Base-by-base conservation (phyloP, 2,797 vertebrate genomes). In the Rhyacichthys aspro region DNA sequence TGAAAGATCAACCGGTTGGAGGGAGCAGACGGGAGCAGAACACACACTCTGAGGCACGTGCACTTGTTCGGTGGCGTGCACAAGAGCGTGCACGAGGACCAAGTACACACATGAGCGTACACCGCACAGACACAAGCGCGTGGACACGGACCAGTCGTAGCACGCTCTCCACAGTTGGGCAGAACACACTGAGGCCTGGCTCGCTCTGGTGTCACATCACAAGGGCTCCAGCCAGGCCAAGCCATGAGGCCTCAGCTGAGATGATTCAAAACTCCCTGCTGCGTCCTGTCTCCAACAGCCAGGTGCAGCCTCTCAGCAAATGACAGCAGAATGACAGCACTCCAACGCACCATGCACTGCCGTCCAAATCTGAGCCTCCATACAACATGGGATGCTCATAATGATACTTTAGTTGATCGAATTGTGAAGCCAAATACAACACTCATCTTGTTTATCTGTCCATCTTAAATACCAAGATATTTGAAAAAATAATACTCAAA, bases 1-100 rank as follows among this genome's bases (percentile, higher is more conserved):
- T 89, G 90, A 93, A 92, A 93, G 92, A 92, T 92, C 91, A 92
- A 91, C 84, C 89, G 90, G 91, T 91, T 92, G 90, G 89, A 88
- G 88, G 74, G 91, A 93, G 90, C 92, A 93, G 92, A 92, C 74
- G 92, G 91, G 85, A 88, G 87, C 87, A 84, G 74, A 84, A 83
- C 83, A 72, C 78, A 74, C 59, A 68, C 71, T 46, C 6, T 4
- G 61, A 59, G 53, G 66, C 70, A 60, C 72, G 54, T 46, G 52
- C 72, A 76, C 70, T 71, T 38, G 57, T 47, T 63, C 73, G 44
- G 18, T 37, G 55, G 49, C 75, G 64, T 57, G 43, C 69, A 69
- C 60, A 45, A 52, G 43, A 34, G 10, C 6, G 54, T 17, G 58
- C 69, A 48, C 41, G 39, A 12, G 57, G 23, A 36, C 46, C 45